These are phyloP conservation scores for Melanostoma scalare DNA, from an alignment of 2,888 invertebrate species.

Conservation along the genomic window DNA sequence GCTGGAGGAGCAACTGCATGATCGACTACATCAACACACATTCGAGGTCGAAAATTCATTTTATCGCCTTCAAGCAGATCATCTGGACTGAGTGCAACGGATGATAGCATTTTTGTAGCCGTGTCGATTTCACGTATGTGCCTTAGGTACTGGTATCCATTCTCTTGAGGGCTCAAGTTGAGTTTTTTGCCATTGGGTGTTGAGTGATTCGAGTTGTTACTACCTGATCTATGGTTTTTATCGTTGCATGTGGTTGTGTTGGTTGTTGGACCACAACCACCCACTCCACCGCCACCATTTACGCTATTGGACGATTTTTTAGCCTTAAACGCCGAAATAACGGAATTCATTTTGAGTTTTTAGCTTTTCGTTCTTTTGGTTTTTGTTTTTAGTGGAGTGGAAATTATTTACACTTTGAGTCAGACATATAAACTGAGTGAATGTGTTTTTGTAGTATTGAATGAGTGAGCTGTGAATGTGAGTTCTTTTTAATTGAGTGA, in stretches of 20 bases:
- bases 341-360: slow-evolving; percentile 80
- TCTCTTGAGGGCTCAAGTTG: slow-evolving; percentile 78
- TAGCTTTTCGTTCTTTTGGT: background rate
- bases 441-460: slow-evolving; percentile 21
- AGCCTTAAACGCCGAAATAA: slow-evolving; percentile 82
- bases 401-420: slow-evolving; percentile 63
- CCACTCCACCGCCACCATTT: slow-evolving; percentile 31
- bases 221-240: slow-evolving; percentile 74
- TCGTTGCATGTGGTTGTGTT: slow-evolving; percentile 66
- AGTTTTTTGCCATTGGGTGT: slow-evolving; percentile 68
- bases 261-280: slow-evolving; percentile 26
- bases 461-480: slow-evolving; percentile 42
- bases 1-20: slow-evolving; percentile 75
- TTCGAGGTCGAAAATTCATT: slow-evolving; percentile 75
- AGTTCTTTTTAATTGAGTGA: slow-evolving; percentile 34
- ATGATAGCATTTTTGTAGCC: slow-evolving; percentile 80
- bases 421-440: slow-evolving; percentile 64
- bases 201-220: slow-evolving; percentile 64
- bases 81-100: slow-evolving; percentile 77
- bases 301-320: slow-evolving; percentile 76
- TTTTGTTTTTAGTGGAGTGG: slow-evolving; percentile 24
- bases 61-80: slow-evolving; percentile 75
- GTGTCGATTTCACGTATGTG: slow-evolving; percentile 82
- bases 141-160: slow-evolving; percentile 81
- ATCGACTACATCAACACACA: slow-evolving; percentile 77